Evolutionary conservation across 2,888 invertebrate genomes (phyloP).

Genomic region (Zootermopsis nevadensis): DNA sequence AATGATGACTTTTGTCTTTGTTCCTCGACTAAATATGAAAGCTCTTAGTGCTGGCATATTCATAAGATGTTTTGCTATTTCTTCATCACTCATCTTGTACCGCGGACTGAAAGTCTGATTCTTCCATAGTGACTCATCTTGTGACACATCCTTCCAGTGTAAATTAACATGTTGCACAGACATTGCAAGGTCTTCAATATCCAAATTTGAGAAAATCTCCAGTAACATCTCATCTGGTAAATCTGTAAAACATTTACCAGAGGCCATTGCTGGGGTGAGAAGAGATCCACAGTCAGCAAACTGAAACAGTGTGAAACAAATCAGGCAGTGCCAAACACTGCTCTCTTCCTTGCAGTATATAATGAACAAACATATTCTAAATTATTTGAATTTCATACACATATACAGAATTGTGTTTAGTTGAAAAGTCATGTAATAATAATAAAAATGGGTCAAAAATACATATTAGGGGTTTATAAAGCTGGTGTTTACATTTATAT

Average conservation of each 20-base stretch:
- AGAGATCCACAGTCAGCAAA: neutral
- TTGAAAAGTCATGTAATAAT: no score
- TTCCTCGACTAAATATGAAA: neutral
- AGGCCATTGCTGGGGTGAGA: neutral
- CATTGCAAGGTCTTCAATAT: slow-evolving; percentile 8
- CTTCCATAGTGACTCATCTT: slow-evolving; percentile 25
- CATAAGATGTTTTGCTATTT: slow-evolving; percentile 7
- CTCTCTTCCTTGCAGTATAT: no score
- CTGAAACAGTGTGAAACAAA: neutral
- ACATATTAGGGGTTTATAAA: no score
- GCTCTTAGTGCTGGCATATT: slow-evolving; percentile 23
- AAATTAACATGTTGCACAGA: slow-evolving; percentile 29
- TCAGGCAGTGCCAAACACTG: no score
- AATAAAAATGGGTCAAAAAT: no score
- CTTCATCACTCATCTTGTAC: neutral
- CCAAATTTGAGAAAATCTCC: neutral
- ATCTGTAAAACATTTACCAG: neutral
- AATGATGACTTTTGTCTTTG: neutral
- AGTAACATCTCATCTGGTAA: slow-evolving; percentile 4
- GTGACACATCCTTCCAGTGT: slow-evolving; percentile 19
- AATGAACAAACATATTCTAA: no score
- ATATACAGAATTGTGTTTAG: no score
- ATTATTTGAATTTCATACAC: no score
- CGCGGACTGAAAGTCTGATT: neutral
- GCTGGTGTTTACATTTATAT: no score